These are phyloP conservation scores for Mesopsocus fuscifrons DNA, from an alignment of 2,888 invertebrate species.

Conservation along the genomic window DNA sequence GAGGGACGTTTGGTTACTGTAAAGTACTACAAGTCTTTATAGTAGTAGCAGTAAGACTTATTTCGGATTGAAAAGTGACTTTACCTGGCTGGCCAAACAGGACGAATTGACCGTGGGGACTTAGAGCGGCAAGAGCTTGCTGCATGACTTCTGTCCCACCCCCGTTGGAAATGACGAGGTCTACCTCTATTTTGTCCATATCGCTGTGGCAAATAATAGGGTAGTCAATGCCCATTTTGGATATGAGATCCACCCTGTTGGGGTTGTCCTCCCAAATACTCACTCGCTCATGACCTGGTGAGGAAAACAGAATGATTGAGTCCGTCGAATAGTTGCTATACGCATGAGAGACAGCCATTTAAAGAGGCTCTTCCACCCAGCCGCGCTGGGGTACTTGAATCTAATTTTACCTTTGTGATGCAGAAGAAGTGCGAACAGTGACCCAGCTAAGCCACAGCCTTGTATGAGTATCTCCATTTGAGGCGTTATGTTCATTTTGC, in stretches of 20 bases:
- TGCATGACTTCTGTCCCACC: not conserved
- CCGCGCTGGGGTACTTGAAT: too few species aligned
- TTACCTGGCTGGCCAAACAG: too few species aligned
- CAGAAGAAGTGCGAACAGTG: not conserved
- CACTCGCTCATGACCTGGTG: not conserved
- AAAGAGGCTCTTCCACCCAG: too few species aligned
- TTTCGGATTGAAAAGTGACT: too few species aligned
- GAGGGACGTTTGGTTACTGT: too few species aligned
- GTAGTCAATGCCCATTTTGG: not conserved
- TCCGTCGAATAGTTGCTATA: too few species aligned
- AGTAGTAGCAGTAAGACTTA: too few species aligned
- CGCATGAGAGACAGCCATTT: too few species aligned
- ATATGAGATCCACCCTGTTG: not conserved
- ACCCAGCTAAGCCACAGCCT: not conserved
- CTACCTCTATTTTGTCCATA: not conserved
- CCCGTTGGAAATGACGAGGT: not conserved
- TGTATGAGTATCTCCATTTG: not conserved
- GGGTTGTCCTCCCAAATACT: not conserved
- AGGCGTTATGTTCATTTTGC: not conserved
- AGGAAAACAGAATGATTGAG: too few species aligned
- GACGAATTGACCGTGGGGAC: not conserved
- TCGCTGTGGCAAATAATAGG: not conserved
- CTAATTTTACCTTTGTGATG: conserved; percentile 5
- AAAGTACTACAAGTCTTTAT: too few species aligned
- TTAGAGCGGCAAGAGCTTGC: not conserved